These are phyloP conservation scores for Lasiurus cinereus DNA, from an alignment of 2,113 vertebrate genomes.

Conservation along the genomic window DNA sequence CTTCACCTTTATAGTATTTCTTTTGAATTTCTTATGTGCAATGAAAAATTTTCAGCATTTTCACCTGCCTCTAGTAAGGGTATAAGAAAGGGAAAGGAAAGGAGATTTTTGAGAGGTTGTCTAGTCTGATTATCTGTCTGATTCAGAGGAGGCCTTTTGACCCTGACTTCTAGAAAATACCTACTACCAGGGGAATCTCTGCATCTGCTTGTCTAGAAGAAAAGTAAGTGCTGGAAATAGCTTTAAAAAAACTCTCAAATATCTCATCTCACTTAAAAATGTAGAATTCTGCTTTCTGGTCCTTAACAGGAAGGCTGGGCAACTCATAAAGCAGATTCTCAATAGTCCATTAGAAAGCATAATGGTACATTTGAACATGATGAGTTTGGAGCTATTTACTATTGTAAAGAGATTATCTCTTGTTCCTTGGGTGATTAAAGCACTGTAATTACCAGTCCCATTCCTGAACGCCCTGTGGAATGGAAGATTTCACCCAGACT, in stretches of 20 bases:
- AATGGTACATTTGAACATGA: background rate
- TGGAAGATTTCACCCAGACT: background rate
- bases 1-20: background rate
- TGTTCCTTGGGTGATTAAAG: conserved; percentile 16
- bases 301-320: background rate
- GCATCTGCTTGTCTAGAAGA: background rate
- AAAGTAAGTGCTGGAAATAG: background rate
- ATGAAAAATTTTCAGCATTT: background rate
- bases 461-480: background rate
- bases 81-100: background rate
- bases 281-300: background rate
- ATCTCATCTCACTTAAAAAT: background rate
- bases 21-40: conserved; percentile 8
- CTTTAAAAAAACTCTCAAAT: background rate
- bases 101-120: background rate
- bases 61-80: background rate
- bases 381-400: background rate
- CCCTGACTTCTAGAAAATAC: background rate
- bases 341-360: background rate
- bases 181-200: too few species aligned
- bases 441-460: background rate
- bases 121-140: background rate
- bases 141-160: background rate
- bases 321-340: conserved; percentile 1
- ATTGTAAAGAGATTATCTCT: background rate